Evolutionary conservation across 2,797 vertebrate genomes (phyloP), one percentile per base, ranked within the genome.

Genomic region (Cichlasoma orientale): DNA sequence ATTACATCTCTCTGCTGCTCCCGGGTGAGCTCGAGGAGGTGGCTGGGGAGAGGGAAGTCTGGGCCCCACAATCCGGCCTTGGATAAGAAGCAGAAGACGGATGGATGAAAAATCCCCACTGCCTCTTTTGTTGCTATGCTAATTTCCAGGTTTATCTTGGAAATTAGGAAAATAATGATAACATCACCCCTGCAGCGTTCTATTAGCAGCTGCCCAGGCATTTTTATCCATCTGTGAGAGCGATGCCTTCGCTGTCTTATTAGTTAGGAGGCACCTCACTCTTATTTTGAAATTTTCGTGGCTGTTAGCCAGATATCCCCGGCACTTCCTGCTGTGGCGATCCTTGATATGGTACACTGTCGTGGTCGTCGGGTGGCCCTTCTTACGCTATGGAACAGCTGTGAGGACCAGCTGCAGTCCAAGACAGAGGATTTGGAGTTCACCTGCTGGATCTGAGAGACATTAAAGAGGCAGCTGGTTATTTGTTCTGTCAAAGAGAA

Each of bases 211-310:
- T 41, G 23, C 0, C 33, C 58, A 41, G n/a, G n/a, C 0, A 61
- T 1, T 16, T 36, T 41, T 61, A 61, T 41, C n/a, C 58, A 61
- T 13, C 4, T 16, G 1, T 61, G 58, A 38, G 4, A 61, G 58
- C 38, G 58, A 61, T 23, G 33, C 12, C 33, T 38, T 12, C 31
- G 36, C 31, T 38, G 12, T 38, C n/a, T 33, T 14, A 7, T 38
- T 59, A 36, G 14, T 18, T 38, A 21, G 19, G 36, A 21, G 36
- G 3, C 31, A 38, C 13, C 33, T 59, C 13, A 5, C 19, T 36
- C 31, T 36, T 0, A 36, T 59, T 59, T 19, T 59, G 36, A 36
- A 59, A 21, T 31, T 36, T 0, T 7, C 31, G 19, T 36, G n/a
- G 2, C 31, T 59, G 19, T 59, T 59, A 59, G 0, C 31, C 31